Percentiles rank a stretch among this genome's conserved stretches.
Evolutionary conservation across 2,113 vertebrate genomes (phyloP).

Genomic region (Symphodus melops): DNA sequence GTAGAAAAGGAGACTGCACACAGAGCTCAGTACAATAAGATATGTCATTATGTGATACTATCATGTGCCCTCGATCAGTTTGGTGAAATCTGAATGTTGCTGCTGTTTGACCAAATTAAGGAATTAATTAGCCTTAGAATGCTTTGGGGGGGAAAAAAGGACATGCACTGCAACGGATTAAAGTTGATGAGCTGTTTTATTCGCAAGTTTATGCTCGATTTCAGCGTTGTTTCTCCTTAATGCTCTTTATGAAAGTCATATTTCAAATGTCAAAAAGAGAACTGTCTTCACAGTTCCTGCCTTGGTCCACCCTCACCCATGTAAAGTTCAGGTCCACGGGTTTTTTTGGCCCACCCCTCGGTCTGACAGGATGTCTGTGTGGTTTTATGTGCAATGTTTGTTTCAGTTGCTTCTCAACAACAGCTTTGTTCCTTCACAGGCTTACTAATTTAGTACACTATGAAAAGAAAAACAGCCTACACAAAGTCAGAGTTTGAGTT

Average conservation of each 20-base stretch:
- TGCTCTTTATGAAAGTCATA: not conserved
- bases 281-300: not conserved
- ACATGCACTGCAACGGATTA: not conserved
- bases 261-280: conserved; percentile 6
- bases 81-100: too few species aligned
- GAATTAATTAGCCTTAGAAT: too few species aligned
- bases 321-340: not conserved
- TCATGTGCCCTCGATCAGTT: too few species aligned
- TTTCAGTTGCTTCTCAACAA: conserved; percentile 14
- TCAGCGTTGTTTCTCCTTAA: not conserved
- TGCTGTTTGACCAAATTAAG: too few species aligned
- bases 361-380: conserved; percentile 49
- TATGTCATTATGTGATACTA: not conserved
- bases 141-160: too few species aligned
- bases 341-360: not conserved
- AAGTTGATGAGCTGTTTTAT: not conserved
- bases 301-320: conserved; percentile 34
- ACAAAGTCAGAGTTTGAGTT: not conserved
- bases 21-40: not conserved
- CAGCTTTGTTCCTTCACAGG: not conserved
- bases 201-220: too few species aligned
- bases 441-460: too few species aligned
- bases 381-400: conserved; percentile 27
- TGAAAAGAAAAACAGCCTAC: not conserved
- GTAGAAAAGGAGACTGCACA: too few species aligned